Conservation (phyloP, 1,140 invertebrate genomes). For the Meloidogyne exigua region DNA sequence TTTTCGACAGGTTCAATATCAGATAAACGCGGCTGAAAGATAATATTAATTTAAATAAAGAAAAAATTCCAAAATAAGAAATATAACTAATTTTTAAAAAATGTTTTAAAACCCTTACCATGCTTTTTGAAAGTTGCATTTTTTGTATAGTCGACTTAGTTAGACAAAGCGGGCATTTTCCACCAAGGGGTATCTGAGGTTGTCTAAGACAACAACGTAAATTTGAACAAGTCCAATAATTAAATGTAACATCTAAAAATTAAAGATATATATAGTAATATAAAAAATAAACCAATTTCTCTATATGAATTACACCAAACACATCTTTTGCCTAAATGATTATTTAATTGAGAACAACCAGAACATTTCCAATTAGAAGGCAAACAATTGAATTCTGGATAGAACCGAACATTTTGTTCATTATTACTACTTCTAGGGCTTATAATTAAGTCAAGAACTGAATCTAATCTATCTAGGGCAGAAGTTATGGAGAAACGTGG, state of each 20-base stretch:
- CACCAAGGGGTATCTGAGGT: slow-evolving; percentile 30
- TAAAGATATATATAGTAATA: slow-evolving; percentile 6
- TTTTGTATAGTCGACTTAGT: slow-evolving; percentile 21
- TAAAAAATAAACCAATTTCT: slow-evolving; percentile 3
- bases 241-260: slow-evolving; percentile 26
- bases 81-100: slow-evolving; percentile 7
- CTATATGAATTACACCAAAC: slow-evolving; percentile 25
- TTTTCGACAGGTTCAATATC: slow-evolving; percentile 11
- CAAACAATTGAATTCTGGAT: slow-evolving; percentile 3
- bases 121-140: slow-evolving; percentile 21
- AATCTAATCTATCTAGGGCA: slow-evolving; percentile 33
- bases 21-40: not conserved
- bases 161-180: slow-evolving; percentile 38
- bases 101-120: slow-evolving; percentile 22
- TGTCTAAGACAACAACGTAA: slow-evolving; percentile 34
- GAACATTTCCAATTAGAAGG: slow-evolving; percentile 23
- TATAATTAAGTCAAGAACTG: slow-evolving; percentile 33
- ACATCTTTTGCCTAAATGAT: slow-evolving; percentile 20
- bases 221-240: slow-evolving; percentile 28
- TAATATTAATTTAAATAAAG: slow-evolving; percentile 13
- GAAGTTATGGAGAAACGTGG: slow-evolving; percentile 26
- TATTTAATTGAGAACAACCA: slow-evolving; percentile 28
- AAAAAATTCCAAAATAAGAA: slow-evolving; percentile 7
- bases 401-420: slow-evolving; percentile 17
- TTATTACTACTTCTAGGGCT: not conserved